A percentile compares a stretch with the other conserved stretches of the same genome.
phyloP scores from a whole-genome alignment of 1,140 invertebrate genomes.

The Stegodyphus dumicola region DNA sequence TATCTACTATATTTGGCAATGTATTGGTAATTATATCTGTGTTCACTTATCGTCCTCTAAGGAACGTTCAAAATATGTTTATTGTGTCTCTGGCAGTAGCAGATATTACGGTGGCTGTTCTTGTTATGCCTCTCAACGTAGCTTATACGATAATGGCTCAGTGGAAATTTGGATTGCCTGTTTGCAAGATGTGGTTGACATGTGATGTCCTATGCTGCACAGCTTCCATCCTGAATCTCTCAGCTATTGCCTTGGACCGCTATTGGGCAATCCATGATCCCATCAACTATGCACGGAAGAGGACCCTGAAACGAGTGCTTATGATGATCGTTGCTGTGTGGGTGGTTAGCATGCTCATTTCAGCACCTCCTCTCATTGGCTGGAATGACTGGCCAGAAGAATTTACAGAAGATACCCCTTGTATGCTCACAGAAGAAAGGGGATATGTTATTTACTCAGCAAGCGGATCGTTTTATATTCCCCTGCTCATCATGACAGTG shows the following conservation, averaged over 20 bases:
- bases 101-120: constrained; percentile 92
- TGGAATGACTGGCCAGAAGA: constrained; percentile 97
- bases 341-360: constrained; percentile 90
- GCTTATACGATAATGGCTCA: constrained; percentile 89
- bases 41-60: constrained; percentile 92
- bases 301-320: constrained; percentile 89
- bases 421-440: constrained; percentile 73
- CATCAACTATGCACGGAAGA: constrained; percentile 95
- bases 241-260: constrained; percentile 89
- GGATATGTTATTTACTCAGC: constrained; percentile 96
- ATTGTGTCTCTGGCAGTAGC: constrained; percentile 98
- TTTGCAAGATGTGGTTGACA: constrained; percentile 97
- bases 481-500: constrained; percentile 92
- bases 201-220: constrained; percentile 97
- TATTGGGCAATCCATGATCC: constrained; percentile 71
- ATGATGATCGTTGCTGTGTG: constrained; percentile 92
- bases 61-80: constrained; percentile 98
- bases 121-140: constrained; percentile 98
- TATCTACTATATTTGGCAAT: constrained; percentile 92
- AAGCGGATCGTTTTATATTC: constrained; percentile 98
- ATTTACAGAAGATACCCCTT: constrained; percentile 77
- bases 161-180: constrained; percentile 89
- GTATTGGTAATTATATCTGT: constrained; percentile 95
- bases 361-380: constrained; percentile 94
- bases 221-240: constrained; percentile 95